These are phyloP conservation scores for Orchesella flavescens DNA, from an alignment of 2,888 invertebrate species.

Conservation along the genomic window DNA sequence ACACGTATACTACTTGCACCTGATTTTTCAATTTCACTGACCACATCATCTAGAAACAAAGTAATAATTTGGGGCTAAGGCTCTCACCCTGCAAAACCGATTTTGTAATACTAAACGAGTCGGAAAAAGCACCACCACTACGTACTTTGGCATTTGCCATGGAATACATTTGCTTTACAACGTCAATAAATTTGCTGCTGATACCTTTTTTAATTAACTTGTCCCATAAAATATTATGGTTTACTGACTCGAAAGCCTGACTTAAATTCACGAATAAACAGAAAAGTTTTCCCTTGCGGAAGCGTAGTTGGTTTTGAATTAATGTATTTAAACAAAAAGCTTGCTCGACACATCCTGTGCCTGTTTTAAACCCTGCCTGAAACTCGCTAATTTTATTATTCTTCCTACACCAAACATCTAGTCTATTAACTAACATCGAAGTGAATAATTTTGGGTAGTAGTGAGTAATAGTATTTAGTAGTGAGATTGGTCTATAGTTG, in stretches of 20 bases:
- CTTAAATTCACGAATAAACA: slow-evolving; percentile 42
- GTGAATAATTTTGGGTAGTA: slow-evolving; percentile 51
- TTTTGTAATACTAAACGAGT: slow-evolving; percentile 1
- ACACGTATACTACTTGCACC: neutral
- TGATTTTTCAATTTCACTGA: neutral
- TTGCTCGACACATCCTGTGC: slow-evolving; percentile 30
- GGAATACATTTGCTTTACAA: neutral
- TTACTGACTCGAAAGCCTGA: slow-evolving; percentile 42
- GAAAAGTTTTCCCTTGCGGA: slow-evolving; percentile 4
- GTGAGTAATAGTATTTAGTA: slow-evolving; percentile 32
- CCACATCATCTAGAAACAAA: slow-evolving; percentile 21
- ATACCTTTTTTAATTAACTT: slow-evolving; percentile 27
- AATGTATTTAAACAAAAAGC: slow-evolving; percentile 20
- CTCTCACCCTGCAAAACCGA: slow-evolving; percentile 49
- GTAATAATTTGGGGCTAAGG: slow-evolving; percentile 36
- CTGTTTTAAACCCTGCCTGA: slow-evolving; percentile 41
- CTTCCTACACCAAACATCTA: slow-evolving; percentile 29
- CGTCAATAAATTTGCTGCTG: slow-evolving; percentile 24
- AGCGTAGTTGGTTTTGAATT: neutral
- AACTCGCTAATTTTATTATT: slow-evolving; percentile 22
- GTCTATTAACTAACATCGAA: neutral
- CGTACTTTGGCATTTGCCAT: neutral
- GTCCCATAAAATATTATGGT: slow-evolving; percentile 30
- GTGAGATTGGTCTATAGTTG: slow-evolving; percentile 45
- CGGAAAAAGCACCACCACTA: neutral